These are phyloP conservation scores for Lysandra bellargus DNA, from an alignment of 2,888 invertebrate genomes.

Conservation along the genomic window DNA sequence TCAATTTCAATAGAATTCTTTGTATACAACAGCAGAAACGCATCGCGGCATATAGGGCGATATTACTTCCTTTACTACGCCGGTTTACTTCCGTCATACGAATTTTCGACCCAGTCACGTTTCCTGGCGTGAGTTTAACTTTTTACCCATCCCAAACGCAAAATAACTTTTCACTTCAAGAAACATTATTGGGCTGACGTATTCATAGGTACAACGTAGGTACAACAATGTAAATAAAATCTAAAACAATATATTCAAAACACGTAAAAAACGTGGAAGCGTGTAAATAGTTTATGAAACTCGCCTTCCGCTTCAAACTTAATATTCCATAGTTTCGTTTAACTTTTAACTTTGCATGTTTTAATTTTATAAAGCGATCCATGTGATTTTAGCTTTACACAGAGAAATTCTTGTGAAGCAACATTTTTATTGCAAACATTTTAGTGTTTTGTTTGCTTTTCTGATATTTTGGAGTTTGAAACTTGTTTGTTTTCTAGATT, in stretches of 20 bases:
- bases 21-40: too few species aligned
- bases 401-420: slow-evolving; percentile 49
- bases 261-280: not conserved
- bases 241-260: not conserved
- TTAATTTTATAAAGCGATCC: slow-evolving; percentile 26
- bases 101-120: too few species aligned
- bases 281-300: slow-evolving; percentile 13
- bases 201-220: not conserved
- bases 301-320: slow-evolving; percentile 4
- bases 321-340: slow-evolving; percentile 17
- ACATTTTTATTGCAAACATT: slow-evolving; percentile 60
- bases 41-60: too few species aligned
- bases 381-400: slow-evolving; percentile 26
- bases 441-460: slow-evolving; percentile 54
- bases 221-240: not conserved
- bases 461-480: slow-evolving; percentile 55
- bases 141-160: not conserved
- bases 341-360: slow-evolving; percentile 20
- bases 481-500: not conserved
- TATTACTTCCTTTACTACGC: too few species aligned
- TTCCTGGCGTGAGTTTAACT: too few species aligned
- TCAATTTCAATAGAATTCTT: too few species aligned
- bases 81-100: too few species aligned
- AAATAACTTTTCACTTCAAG: not conserved
- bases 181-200: not conserved